These are phyloP conservation scores for Oreohelix idahoensis DNA, from an alignment of 1,140 invertebrate genomes.

Conservation along the genomic window DNA sequence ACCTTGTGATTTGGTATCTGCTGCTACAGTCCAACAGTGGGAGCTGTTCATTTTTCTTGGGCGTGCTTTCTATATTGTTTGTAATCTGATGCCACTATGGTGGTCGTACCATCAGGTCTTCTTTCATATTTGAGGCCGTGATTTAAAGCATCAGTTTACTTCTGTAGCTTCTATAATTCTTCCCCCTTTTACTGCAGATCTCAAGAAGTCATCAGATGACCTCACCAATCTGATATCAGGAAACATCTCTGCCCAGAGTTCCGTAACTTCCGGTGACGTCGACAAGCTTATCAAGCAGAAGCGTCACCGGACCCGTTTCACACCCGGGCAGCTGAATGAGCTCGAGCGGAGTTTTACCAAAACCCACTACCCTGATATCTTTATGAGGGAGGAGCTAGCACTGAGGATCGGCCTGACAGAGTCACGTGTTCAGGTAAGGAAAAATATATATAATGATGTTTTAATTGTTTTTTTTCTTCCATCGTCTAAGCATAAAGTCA, in stretches of 20 bases:
- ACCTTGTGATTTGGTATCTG: too few relatives aligned
- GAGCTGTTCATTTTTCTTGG: too few relatives aligned
- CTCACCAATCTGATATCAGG: slow-evolving; percentile 11
- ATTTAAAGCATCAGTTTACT: too few relatives aligned
- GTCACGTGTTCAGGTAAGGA: slow-evolving; percentile 87
- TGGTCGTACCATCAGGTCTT: too few relatives aligned
- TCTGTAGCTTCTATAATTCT: too few relatives aligned
- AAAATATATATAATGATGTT: background rate
- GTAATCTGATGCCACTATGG: too few relatives aligned
- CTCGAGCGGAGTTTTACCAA: slow-evolving; percentile 94
- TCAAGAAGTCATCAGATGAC: slow-evolving; percentile 11
- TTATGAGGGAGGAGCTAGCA: slow-evolving; percentile 92
- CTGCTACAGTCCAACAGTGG: too few relatives aligned
- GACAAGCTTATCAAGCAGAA: slow-evolving; percentile 83
- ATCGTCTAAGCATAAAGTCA: too few relatives aligned
- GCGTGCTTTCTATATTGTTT: too few relatives aligned
- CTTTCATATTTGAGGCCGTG: too few relatives aligned
- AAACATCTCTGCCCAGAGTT: slow-evolving; percentile 5
- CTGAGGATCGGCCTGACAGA: slow-evolving; percentile 91
- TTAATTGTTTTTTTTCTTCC: too few relatives aligned
- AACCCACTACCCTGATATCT: slow-evolving; percentile 95
- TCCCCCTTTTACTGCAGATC: background rate
- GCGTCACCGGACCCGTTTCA: slow-evolving; percentile 93
- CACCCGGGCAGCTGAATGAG: slow-evolving; percentile 94
- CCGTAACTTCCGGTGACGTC: slow-evolving; percentile 21